Conservation (phyloP, 2,113 vertebrate species). For the Hypocryptadius cinnamomeus region DNA sequence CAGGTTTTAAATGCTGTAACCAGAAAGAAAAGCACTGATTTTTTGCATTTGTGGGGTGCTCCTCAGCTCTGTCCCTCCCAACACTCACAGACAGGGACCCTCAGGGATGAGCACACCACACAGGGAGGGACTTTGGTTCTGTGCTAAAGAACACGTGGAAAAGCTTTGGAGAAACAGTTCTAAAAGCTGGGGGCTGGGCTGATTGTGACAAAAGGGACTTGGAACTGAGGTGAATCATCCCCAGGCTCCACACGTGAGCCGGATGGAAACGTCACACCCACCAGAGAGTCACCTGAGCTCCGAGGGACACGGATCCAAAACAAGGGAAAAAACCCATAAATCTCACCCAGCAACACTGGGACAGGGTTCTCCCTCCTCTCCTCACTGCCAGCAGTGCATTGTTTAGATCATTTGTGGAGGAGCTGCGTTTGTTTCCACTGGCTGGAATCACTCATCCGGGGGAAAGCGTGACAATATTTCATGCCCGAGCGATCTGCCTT, state of each 20-base stretch:
- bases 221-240: neutral
- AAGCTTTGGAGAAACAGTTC: neutral
- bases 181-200: neutral
- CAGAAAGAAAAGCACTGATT: neutral
- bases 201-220: neutral
- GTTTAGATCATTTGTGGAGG: neutral
- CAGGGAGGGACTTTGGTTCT: neutral
- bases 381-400: neutral
- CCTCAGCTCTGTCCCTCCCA: neutral
- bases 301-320: neutral
- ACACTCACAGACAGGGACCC: neutral
- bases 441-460: neutral
- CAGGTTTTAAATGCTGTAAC: neutral
- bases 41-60: neutral
- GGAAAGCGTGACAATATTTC: neutral
- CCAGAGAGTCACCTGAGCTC: neutral
- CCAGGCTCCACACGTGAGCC: fast-evolving
- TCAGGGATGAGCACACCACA: fast-evolving
- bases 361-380: neutral
- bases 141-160: neutral
- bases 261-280: fast-evolving
- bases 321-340: neutral
- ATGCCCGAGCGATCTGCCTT: neutral
- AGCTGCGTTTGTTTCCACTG: neutral
- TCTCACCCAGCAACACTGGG: neutral